phyloP scores from a whole-genome alignment of 2,797 vertebrate species.

The Distichodus sexfasciatus region DNA sequence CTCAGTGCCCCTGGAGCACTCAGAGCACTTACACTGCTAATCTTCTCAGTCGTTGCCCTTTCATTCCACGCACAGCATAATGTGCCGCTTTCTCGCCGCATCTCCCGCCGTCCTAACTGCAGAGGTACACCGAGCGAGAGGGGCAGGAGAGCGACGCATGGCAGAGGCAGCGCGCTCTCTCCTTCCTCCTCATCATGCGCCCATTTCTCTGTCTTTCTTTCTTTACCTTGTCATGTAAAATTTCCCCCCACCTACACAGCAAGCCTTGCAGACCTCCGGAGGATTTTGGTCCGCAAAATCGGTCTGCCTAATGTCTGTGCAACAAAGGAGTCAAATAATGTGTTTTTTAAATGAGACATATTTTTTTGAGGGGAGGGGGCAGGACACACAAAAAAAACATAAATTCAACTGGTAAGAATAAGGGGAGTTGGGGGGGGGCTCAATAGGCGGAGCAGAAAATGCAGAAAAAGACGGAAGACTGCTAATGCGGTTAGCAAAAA shows the following conservation, averaged over 20 bases:
- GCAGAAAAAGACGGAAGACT: slow-evolving; percentile 18
- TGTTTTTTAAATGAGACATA: slow-evolving; percentile 23
- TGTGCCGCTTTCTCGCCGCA: background rate
- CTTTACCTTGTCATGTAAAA: slow-evolving; percentile 48
- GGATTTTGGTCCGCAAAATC: slow-evolving; percentile 54
- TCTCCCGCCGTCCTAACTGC: background rate
- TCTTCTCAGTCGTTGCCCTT: slow-evolving; percentile 12
- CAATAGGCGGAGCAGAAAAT: too few species aligned
- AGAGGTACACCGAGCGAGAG: background rate
- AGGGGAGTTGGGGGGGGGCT: too few species aligned
- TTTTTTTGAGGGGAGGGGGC: too few species aligned
- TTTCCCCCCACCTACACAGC: slow-evolving; percentile 45
- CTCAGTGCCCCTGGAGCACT: slow-evolving; percentile 14
- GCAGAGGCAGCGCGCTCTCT: background rate
- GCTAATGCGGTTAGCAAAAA: slow-evolving; percentile 45
- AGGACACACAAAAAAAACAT: too few species aligned
- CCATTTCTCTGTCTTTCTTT: slow-evolving; percentile 29
- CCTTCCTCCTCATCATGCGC: slow-evolving; percentile 12
- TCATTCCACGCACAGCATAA: slow-evolving; percentile 27
- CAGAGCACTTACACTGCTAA: slow-evolving; percentile 4
- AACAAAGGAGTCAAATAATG: slow-evolving; percentile 29
- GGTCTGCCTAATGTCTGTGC: slow-evolving; percentile 44
- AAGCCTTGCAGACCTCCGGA: slow-evolving; percentile 33
- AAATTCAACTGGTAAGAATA: too few species aligned
- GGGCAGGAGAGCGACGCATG: background rate